A percentile compares a stretch with the other conserved stretches of the same genome.
These are phyloP conservation scores for Albula glossodonta DNA, from an alignment of 2,113 vertebrate species.

Conservation along the genomic window DNA sequence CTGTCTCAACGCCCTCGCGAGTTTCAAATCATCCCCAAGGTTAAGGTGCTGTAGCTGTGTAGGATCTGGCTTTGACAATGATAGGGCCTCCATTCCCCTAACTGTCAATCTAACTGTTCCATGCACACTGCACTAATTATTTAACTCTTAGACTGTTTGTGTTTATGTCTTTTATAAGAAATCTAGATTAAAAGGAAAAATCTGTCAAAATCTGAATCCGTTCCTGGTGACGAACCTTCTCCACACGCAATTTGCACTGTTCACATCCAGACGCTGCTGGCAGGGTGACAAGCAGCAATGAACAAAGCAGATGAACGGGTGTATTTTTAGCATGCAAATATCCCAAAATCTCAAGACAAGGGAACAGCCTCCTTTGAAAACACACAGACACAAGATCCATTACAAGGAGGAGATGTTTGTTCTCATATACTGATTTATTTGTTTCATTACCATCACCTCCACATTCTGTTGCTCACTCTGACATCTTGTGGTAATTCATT, in stretches of 20 bases:
- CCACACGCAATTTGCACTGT: slow-evolving; percentile 26
- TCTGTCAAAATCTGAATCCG: slow-evolving; percentile 11
- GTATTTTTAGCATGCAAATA: slow-evolving; percentile 30
- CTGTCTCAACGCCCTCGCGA: slow-evolving; percentile 80
- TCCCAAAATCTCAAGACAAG: slow-evolving; percentile 14
- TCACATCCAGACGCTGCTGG: slow-evolving; percentile 23
- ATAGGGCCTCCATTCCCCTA: slow-evolving; percentile 66
- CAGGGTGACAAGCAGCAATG: slow-evolving; percentile 20
- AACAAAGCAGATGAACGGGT: slow-evolving; percentile 17
- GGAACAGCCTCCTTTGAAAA: not conserved
- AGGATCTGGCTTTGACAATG: slow-evolving; percentile 77
- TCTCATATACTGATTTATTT: not conserved
- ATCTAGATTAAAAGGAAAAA: slow-evolving; percentile 40
- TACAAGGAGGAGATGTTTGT: not conserved
- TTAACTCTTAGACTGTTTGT: slow-evolving; percentile 33
- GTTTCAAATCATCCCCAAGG: slow-evolving; percentile 81
- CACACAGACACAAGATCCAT: not conserved
- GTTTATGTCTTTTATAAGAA: not conserved
- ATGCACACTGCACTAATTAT: slow-evolving; percentile 67
- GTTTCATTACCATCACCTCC: not conserved
- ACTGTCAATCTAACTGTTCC: slow-evolving; percentile 69
- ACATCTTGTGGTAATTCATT: not conserved
- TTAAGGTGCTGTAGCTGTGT: slow-evolving; percentile 85
- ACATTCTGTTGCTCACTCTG: not conserved
- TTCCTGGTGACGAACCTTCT: not conserved